phyloP scores from a whole-genome alignment of 2,888 invertebrate species.

The Heteromurus nitidus region DNA sequence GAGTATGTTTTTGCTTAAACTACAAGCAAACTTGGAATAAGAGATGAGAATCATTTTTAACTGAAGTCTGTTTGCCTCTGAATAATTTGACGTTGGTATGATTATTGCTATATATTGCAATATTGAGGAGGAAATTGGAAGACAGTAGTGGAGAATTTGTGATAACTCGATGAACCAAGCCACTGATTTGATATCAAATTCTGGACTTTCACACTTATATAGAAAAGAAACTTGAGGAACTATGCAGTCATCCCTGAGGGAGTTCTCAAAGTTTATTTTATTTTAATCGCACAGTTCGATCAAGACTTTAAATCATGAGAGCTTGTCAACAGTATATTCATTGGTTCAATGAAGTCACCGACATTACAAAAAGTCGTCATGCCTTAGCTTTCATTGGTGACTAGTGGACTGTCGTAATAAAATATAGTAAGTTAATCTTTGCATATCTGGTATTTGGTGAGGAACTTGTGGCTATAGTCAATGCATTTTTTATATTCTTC shows the following conservation, averaged over 20 bases:
- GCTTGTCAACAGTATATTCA: constrained; percentile 41
- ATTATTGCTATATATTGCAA: too few species aligned
- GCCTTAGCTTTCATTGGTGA: constrained; percentile 50
- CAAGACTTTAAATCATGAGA: constrained; percentile 51
- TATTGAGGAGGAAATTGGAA: too few species aligned
- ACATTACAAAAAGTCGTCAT: constrained; percentile 47
- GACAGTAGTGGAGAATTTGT: too few species aligned
- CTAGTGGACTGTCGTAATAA: constrained; percentile 58
- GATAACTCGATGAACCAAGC: not conserved
- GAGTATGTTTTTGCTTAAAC: too few species aligned
- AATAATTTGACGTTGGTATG: too few species aligned
- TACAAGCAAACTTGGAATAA: too few species aligned
- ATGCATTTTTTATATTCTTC: not conserved
- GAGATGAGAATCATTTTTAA: too few species aligned
- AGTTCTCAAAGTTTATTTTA: constrained; percentile 13
- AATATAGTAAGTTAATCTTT: constrained; percentile 30
- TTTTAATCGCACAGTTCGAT: constrained; percentile 22
- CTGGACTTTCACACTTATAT: constrained; percentile 11
- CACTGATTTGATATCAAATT: constrained; percentile 5
- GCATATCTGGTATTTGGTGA: not conserved
- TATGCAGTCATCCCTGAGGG: not conserved
- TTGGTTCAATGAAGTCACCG: constrained; percentile 57
- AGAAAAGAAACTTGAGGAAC: constrained; percentile 9
- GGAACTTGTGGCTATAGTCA: not conserved
- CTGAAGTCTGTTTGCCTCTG: too few species aligned